These are phyloP conservation scores for Gastracanthus pulcherrimus DNA, from an alignment of 2,888 invertebrate species.

Conservation along the genomic window DNA sequence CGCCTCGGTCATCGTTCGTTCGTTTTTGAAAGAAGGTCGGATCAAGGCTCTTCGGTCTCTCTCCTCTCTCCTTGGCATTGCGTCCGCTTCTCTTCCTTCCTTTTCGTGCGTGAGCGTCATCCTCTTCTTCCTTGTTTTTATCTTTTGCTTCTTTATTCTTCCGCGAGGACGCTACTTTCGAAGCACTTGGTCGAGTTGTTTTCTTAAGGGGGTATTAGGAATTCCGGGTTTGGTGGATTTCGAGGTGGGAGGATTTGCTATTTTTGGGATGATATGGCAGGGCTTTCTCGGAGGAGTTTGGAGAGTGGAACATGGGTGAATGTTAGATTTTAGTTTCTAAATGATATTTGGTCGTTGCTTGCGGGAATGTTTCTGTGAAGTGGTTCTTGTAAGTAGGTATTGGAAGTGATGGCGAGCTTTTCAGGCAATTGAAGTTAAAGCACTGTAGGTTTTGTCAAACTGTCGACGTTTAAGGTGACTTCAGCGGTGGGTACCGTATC, in stretches of 20 bases:
- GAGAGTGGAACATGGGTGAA: background rate
- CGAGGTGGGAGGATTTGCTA: background rate
- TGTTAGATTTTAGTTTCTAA: too few species aligned
- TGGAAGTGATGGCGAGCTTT: too few species aligned
- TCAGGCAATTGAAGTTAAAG: too few species aligned
- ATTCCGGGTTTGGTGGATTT: background rate
- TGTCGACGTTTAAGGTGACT: too few species aligned
- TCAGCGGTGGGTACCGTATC: too few species aligned
- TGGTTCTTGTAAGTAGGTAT: too few species aligned
- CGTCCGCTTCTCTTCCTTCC: background rate
- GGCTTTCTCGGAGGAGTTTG: background rate
- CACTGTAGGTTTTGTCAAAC: too few species aligned
- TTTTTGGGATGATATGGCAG: background rate
- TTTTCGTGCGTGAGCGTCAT: background rate
- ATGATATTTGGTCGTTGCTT: too few species aligned
- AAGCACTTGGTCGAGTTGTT: background rate
- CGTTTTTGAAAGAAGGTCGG: conserved; percentile 65
- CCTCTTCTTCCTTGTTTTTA: background rate
- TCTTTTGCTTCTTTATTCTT: background rate
- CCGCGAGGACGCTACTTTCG: background rate
- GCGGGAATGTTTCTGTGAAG: too few species aligned
- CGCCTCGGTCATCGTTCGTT: background rate
- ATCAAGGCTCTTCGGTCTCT: conserved; percentile 60
- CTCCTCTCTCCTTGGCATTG: too few species aligned
- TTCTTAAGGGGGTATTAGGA: background rate